Conservation (phyloP, 2,797 vertebrate genomes). For the Tiaroga cobitis region DNA sequence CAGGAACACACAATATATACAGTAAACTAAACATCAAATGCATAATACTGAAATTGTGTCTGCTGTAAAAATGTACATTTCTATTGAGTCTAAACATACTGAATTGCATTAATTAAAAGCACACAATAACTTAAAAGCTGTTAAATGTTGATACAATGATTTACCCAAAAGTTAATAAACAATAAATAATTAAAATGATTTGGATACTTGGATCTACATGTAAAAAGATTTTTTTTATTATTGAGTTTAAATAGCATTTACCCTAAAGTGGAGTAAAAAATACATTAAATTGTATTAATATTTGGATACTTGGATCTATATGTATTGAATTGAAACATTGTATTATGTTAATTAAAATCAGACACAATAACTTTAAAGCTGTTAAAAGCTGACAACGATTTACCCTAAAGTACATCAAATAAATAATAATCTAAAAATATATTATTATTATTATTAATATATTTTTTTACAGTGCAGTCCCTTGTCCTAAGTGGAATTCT, state of each 20-base stretch:
- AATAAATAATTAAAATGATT: no score
- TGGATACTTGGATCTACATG: no score
- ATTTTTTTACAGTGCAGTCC: neutral
- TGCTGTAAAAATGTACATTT: neutral
- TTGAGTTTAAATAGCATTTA: no score
- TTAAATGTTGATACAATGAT: neutral
- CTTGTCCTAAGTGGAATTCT: neutral
- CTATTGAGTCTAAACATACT: neutral
- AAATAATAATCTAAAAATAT: neutral
- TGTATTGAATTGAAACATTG: neutral
- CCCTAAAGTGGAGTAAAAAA: no score
- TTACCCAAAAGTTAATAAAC: neutral
- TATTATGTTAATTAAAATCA: neutral
- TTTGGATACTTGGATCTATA: neutral
- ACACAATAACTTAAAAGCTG: neutral
- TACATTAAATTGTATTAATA: no score
- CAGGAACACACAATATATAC: neutral
- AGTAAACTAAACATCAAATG: neutral
- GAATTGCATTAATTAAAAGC: neutral
- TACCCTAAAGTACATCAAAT: neutral
- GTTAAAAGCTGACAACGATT: neutral
- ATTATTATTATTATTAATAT: neutral
- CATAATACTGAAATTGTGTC: neutral
- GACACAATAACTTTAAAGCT: neutral
- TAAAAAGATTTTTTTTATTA: no score